Base-by-base conservation (phyloP, 2,113 vertebrate species). In the Mustela lutreola region DNA sequence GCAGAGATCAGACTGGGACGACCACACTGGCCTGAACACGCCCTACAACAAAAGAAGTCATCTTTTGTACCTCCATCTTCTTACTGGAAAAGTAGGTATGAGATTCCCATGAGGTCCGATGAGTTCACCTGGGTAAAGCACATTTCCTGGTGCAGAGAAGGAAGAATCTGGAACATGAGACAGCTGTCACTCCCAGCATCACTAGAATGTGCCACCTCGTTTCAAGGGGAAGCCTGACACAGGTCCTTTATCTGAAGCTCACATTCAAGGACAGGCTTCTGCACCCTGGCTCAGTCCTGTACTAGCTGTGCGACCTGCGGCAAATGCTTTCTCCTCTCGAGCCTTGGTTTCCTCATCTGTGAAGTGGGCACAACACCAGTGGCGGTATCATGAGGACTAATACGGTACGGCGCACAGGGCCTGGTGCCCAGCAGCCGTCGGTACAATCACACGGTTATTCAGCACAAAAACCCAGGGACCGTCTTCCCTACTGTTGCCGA, bases 361-460 rank as follows among this genome's bases (percentile, higher is more conserved):
- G 45, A 63, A 92, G 70, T 7, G 39, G n/a, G 42, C 45, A 26
- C 1, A 21, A 24, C 16, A 86, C 5, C 1, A 42, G 53, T 60
- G 22, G 31, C 1, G 1, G 33, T 2, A 9, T n/a, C 11, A 0
- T 0, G 0, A 7, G 19, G 12, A 31, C 53, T 19, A 3, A 31
- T 0, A 11, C 11, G 11, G 56, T 3, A 5, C 7, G 33, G 0
- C n/a, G 70, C 31, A 62, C 7, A n/a, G 12, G 5, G 31, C 33
- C 45, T 42, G 36, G 26, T 0, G 33, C 89, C 31, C 8, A 2
- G 78, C 0, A 45, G 39, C 18, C 21, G 42, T 33, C 14, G 0
- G 21, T 1, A 24, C 22, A 2, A 19, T 8, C 21, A 42, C 12
- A 5, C 0, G 9, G 65, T 2, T 11, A 21, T 5, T 67, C 4